Conservation (phyloP, 2,888 invertebrate genomes). For the Siphlonurus alternatus region DNA sequence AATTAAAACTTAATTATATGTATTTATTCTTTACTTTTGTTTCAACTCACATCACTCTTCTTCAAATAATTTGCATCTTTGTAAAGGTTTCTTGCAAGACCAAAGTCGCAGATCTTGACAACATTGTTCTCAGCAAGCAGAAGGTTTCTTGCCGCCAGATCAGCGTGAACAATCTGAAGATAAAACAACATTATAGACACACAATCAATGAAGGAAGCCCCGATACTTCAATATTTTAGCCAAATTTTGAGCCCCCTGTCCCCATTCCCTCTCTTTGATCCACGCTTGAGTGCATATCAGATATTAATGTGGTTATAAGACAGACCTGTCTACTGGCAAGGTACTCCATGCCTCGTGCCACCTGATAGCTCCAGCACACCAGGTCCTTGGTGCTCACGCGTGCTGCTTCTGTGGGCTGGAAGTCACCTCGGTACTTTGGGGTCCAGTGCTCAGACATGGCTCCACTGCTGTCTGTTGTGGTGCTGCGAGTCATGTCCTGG, state of each 20-base stretch:
- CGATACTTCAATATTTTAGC: too few relatives aligned
- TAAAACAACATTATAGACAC: too few relatives aligned
- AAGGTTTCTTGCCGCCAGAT: constrained; percentile 28
- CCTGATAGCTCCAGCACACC: constrained; percentile 9
- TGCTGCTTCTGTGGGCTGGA: neutral
- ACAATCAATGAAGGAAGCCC: too few relatives aligned
- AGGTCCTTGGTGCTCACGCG: constrained; percentile 8
- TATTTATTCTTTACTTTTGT: too few relatives aligned
- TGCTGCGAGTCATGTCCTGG: neutral
- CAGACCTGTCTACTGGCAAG: neutral
- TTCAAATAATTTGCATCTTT: constrained; percentile 27
- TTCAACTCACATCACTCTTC: constrained; percentile 23
- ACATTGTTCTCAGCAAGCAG: constrained; percentile 28
- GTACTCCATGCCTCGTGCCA: constrained; percentile 10
- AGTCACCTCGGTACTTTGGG: constrained; percentile 1
- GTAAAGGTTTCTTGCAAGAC: constrained; percentile 30
- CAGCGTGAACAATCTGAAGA: constrained; percentile 16
- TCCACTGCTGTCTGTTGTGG: neutral
- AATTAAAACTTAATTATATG: too few relatives aligned
- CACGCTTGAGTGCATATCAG: too few relatives aligned
- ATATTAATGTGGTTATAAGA: too few relatives aligned
- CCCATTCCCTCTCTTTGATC: too few relatives aligned
- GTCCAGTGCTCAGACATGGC: constrained; percentile 1
- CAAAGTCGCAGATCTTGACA: constrained; percentile 34
- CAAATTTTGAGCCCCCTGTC: too few relatives aligned